phyloP scores from a whole-genome alignment of 2,888 invertebrate genomes.

The Tiliacea citrago region DNA sequence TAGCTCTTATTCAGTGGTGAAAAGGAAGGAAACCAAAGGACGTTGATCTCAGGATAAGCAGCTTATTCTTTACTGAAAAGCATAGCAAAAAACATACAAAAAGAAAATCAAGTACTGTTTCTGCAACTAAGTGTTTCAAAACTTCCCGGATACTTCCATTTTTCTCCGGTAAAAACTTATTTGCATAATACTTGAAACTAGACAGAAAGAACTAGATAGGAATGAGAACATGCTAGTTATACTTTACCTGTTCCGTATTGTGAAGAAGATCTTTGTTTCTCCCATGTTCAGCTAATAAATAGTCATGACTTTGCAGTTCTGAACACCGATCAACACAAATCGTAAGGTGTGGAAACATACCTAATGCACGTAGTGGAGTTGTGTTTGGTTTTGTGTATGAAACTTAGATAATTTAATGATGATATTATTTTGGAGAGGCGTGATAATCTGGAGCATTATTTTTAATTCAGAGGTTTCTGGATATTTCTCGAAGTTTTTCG shows the following conservation, averaged over 20 bases:
- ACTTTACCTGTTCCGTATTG: neutral
- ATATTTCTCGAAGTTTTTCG: too few relatives aligned
- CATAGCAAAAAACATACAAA: neutral
- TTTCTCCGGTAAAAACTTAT: slow-evolving; percentile 8
- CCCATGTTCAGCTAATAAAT: slow-evolving; percentile 9
- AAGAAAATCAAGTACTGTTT: neutral
- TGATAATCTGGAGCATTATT: too few relatives aligned
- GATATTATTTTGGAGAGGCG: too few relatives aligned
- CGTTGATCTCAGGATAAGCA: neutral
- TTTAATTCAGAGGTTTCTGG: too few relatives aligned
- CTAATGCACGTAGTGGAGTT: neutral
- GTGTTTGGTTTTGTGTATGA: neutral
- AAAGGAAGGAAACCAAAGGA: neutral
- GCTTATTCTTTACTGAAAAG: neutral
- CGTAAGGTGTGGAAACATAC: neutral
- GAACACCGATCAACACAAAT: neutral
- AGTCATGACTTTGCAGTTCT: slow-evolving; percentile 17
- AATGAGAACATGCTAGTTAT: slow-evolving; percentile 14
- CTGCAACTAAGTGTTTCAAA: slow-evolving; percentile 5
- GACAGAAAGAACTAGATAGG: neutral
- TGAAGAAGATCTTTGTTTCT: slow-evolving; percentile 18
- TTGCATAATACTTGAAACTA: slow-evolving; percentile 6
- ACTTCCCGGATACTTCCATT: neutral
- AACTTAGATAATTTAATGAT: neutral
- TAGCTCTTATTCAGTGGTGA: neutral